Evolutionary conservation across 2,888 invertebrate species (phyloP).

Genomic region (Oscheius onirici): DNA sequence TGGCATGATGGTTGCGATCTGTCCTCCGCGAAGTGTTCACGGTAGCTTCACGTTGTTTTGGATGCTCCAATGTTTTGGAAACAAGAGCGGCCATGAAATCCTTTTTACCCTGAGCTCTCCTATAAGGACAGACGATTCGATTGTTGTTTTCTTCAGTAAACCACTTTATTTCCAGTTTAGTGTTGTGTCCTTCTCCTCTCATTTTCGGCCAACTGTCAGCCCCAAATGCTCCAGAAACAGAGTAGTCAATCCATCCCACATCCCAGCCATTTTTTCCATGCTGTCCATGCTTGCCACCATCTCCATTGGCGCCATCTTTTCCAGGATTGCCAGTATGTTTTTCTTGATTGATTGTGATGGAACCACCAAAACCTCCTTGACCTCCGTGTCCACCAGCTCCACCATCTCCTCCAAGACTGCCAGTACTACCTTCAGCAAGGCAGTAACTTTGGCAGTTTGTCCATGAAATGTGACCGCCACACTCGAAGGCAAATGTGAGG

Average conservation of each 20-base stretch:
- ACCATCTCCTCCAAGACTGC: neutral
- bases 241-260: constrained; percentile 17
- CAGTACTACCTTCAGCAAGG: neutral
- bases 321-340: neutral
- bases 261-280: constrained; percentile 20
- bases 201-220: neutral
- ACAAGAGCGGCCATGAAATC: neutral
- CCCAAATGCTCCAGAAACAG: neutral
- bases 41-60: constrained; percentile 7
- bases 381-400: constrained; percentile 4
- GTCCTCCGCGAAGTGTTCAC: neutral
- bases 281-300: neutral
- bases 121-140: neutral
- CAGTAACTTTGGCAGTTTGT: constrained; percentile 13
- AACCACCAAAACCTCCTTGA: constrained; percentile 14
- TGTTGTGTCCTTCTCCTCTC: neutral
- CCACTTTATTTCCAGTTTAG: neutral
- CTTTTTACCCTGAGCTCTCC: neutral
- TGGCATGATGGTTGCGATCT: neutral
- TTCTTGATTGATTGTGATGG: constrained; percentile 1
- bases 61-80: neutral
- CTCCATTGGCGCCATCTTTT: neutral
- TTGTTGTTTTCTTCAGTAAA: neutral
- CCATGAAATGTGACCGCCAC: neutral
- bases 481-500: neutral